These are phyloP conservation scores for Atlantisia rogersi DNA, from an alignment of 2,113 vertebrate genomes.

Conservation along the genomic window DNA sequence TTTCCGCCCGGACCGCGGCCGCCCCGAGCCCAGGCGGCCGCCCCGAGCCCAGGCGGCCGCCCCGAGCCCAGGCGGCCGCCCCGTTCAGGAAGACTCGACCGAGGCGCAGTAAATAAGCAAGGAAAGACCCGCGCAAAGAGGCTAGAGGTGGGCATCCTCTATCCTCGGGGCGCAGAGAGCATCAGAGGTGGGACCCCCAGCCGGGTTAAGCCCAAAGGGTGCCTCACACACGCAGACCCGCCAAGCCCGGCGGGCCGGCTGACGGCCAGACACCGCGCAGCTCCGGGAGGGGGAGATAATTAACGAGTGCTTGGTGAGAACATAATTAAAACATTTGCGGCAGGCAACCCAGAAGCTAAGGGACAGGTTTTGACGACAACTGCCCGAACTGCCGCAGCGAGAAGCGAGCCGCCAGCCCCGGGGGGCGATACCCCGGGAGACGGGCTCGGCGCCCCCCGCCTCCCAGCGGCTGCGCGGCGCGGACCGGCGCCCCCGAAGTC, in stretches of 20 bases:
- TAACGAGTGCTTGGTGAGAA: neutral
- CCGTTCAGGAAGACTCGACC: neutral
- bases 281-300: neutral
- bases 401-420: neutral
- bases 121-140: rapidly evolving
- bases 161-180: no score
- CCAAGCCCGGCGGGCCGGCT: neutral
- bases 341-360: neutral
- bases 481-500: neutral
- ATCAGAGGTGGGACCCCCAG: rapidly evolving
- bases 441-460: neutral
- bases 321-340: neutral
- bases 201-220: neutral
- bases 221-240: rapidly evolving
- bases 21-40: neutral
- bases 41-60: rapidly evolving
- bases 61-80: neutral
- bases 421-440: neutral
- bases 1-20: neutral
- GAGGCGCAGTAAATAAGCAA: neutral
- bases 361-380: no score
- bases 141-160: neutral
- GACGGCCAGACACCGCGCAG: neutral
- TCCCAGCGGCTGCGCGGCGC: no score
- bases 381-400: rapidly evolving